Conservation (phyloP, 2,113 vertebrate genomes). For the Labeo rohita region DNA sequence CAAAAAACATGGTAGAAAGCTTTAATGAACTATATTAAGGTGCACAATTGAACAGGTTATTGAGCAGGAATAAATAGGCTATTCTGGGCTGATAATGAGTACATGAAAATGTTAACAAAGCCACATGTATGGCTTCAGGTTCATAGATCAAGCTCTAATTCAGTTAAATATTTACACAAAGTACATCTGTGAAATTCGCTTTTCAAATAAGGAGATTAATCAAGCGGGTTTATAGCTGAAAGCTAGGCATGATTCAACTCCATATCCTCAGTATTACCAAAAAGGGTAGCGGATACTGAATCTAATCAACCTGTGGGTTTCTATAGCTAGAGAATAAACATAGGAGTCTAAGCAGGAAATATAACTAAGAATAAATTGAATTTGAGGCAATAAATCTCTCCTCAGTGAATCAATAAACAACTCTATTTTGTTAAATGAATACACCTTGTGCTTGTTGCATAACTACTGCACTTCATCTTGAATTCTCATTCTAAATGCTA, state of each 20-base stretch:
- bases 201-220: constrained; percentile 28
- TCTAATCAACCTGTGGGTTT: constrained; percentile 10
- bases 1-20: neutral
- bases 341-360: neutral
- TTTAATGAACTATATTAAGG: constrained; percentile 14
- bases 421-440: neutral
- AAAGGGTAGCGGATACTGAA: neutral
- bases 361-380: constrained; percentile 22
- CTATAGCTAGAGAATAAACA: neutral
- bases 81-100: neutral
- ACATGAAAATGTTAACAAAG: constrained; percentile 3
- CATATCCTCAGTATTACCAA: neutral
- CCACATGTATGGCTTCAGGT: neutral
- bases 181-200: neutral
- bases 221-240: constrained; percentile 12
- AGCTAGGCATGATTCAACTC: constrained; percentile 5
- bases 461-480: constrained; percentile 2
- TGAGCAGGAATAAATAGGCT: constrained; percentile 9
- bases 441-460: neutral
- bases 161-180: constrained; percentile 15
- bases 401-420: neutral
- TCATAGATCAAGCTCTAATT: neutral
- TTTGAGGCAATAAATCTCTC: constrained; percentile 10
- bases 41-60: neutral
- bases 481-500: neutral